Percentiles rank a stretch among this genome's conserved stretches.
phyloP scores from a whole-genome alignment of 2,888 invertebrate species.

The Ceriagrion tenellum region DNA sequence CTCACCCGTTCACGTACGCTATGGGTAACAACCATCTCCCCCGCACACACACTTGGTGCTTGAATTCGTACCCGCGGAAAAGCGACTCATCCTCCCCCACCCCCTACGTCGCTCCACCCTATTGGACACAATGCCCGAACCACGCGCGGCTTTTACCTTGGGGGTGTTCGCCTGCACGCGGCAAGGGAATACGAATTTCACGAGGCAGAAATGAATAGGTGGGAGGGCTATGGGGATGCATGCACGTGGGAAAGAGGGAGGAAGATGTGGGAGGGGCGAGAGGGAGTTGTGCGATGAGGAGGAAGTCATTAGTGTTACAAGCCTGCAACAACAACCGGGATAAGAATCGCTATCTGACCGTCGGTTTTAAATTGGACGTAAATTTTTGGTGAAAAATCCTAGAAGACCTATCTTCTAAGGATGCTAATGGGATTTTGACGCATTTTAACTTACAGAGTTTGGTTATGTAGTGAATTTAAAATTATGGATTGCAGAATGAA shows the following conservation, averaged over 20 bases:
- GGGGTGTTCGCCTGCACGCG: slow-evolving; percentile 41
- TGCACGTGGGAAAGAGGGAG: not conserved
- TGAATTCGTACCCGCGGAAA: not conserved
- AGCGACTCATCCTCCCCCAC: not conserved
- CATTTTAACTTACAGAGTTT: no score
- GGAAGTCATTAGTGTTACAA: no score
- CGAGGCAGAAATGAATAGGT: not conserved
- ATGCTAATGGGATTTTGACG: no score
- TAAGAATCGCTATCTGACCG: no score
- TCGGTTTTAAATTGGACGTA: no score
- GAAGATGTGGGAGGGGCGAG: not conserved
- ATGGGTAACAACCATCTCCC: not conserved
- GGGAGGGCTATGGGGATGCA: not conserved
- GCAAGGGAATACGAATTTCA: slow-evolving; percentile 54
- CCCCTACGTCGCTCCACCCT: not conserved
- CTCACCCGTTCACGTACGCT: not conserved
- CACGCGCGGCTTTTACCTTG: slow-evolving; percentile 42
- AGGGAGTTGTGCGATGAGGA: not conserved
- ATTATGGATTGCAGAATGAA: no score
- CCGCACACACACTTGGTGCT: not conserved
- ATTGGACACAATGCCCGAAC: slow-evolving; percentile 23
- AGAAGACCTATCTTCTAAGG: no score
- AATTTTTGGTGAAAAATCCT: no score
- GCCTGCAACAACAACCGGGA: no score
- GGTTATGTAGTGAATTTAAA: no score